Conservation (phyloP, 2,113 vertebrate species). For the Lathamus discolor region DNA sequence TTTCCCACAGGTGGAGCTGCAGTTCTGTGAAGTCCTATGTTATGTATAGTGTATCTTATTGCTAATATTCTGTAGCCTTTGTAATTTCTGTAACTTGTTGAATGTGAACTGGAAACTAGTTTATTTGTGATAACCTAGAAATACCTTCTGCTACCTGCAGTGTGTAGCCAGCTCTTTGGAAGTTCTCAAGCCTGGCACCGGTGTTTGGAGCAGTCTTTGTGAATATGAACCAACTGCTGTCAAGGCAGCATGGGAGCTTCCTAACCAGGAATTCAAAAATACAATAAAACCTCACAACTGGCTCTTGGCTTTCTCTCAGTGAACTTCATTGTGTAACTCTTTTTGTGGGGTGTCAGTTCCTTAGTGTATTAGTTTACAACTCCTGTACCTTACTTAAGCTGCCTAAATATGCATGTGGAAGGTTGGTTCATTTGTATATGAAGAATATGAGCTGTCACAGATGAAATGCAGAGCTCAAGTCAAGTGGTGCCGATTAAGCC, state of each 20-base stretch:
- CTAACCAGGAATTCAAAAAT: background rate
- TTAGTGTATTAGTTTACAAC: background rate
- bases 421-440: background rate
- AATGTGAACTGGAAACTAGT: background rate
- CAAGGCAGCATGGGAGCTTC: fast-evolving
- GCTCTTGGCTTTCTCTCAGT: background rate
- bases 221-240: background rate
- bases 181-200: background rate
- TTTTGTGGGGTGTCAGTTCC: background rate
- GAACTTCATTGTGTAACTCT: background rate
- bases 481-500: background rate
- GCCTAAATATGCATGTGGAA: background rate
- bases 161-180: background rate
- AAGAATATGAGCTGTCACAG: background rate
- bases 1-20: background rate
- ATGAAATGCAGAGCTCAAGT: background rate
- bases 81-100: background rate
- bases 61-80: background rate
- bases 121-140: background rate
- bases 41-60: background rate
- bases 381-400: background rate
- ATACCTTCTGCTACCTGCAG: fast-evolving
- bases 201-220: background rate
- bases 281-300: background rate
- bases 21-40: background rate